Evolutionary conservation across 1,140 invertebrate genomes (phyloP), one percentile per base, ranked within the genome.

Genomic region (Bradysia coprophila): DNA sequence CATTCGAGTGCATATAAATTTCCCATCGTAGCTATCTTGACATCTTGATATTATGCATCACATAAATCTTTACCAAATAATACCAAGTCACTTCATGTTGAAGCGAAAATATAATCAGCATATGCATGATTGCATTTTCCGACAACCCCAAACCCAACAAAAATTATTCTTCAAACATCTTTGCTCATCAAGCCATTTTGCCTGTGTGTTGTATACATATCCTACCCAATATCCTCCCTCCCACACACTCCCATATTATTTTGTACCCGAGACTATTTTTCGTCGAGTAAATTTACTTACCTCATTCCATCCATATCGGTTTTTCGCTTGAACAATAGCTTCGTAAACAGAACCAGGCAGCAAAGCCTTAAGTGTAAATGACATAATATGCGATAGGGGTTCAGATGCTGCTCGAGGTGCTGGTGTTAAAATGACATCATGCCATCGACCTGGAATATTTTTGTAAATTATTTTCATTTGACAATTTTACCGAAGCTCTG

Each of bases 391-490:
- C 44, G 63, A 61, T 40, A 64, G 55, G 19, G 64, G 65, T 43
- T 64, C 61, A 31, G 61, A 54, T 20, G 53, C 47, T 40, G 57
- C 53, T 21, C 57, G 55, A 42, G 60, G 57, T 36, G 60, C 57
- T 21, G 57, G 57, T 21, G 54, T 57, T 15, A 60, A 53, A 37
- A 60, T 60, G 31, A 60, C 59, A 51, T 81, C 78, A 47, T 79
- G 76, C 78, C 78, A 82, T 43, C 75, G 69, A 0, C 76, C 76
- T n/a, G n/a, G n/a, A n/a, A n/a, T n/a, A n/a, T n/a, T n/a, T n/a
- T n/a, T n/a, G n/a, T n/a, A n/a, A n/a, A n/a, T n/a, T n/a, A n/a
- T n/a, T n/a, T n/a, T n/a, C n/a, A n/a, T n/a, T n/a, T n/a, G n/a
- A n/a, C n/a, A n/a, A n/a, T n/a, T n/a, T n/a, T n/a, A n/a, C n/a